phyloP scores from a whole-genome alignment of 2,888 invertebrate genomes.

The Stenotaenia linearis region DNA sequence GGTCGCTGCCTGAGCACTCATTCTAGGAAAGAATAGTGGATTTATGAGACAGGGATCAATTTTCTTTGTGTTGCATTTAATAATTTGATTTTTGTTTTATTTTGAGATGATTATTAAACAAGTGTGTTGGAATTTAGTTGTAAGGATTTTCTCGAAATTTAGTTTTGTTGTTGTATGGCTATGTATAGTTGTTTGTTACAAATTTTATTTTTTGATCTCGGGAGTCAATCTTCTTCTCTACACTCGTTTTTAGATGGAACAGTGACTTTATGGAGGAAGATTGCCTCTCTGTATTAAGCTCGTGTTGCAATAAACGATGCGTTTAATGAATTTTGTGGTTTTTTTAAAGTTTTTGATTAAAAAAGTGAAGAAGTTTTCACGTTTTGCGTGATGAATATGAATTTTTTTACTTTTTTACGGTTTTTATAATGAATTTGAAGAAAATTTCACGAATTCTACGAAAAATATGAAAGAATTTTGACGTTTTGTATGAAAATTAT shows the following conservation, averaged over 20 bases:
- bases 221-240: neutral
- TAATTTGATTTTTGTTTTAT: neutral
- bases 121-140: neutral
- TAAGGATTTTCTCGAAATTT: too few species aligned
- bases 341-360: too few species aligned
- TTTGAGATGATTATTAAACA: neutral
- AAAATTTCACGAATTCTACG: too few species aligned
- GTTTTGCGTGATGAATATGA: too few species aligned
- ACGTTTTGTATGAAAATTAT: too few species aligned
- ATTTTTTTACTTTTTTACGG: too few species aligned
- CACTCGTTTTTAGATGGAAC: slow-evolving; percentile 28
- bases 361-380: too few species aligned
- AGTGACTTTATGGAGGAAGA: slow-evolving; percentile 27
- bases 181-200: slow-evolving; percentile 7
- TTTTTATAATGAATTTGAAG: too few species aligned
- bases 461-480: too few species aligned
- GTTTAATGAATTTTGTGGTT: too few species aligned
- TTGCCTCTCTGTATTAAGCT: neutral
- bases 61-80: neutral
- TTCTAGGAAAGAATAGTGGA: slow-evolving; percentile 31
- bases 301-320: neutral
- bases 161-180: neutral
- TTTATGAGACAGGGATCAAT: slow-evolving; percentile 13
- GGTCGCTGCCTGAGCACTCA: slow-evolving; percentile 20
- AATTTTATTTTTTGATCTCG: slow-evolving; percentile 13